These are phyloP conservation scores for Oithona nana DNA, from an alignment of 2,888 invertebrate genomes.

Conservation along the genomic window DNA sequence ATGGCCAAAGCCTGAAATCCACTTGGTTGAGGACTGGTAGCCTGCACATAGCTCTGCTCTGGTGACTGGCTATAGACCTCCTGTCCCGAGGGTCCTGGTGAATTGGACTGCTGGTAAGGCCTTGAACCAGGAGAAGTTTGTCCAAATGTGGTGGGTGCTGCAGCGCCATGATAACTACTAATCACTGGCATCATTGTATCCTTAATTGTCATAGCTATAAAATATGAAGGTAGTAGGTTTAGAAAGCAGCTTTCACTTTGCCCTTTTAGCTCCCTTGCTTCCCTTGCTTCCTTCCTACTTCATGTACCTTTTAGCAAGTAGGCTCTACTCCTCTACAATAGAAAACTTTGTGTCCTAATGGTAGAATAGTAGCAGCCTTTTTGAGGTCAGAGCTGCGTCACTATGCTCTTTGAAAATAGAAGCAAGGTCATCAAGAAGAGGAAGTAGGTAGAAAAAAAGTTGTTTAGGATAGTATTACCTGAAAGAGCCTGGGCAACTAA, in stretches of 20 bases:
- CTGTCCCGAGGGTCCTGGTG: not conserved
- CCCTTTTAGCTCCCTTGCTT: too few species aligned
- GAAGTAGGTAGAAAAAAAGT: too few species aligned
- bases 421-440: too few species aligned
- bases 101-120: not conserved
- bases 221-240: not conserved
- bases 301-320: too few species aligned
- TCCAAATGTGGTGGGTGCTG: slow-evolving; percentile 40
- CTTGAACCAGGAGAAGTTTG: slow-evolving; percentile 60
- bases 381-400: too few species aligned
- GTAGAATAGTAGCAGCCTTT: too few species aligned
- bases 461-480: not conserved
- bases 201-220: slow-evolving; percentile 6
- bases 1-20: slow-evolving; percentile 84
- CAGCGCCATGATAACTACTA: slow-evolving; percentile 20
- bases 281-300: too few species aligned
- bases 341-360: too few species aligned
- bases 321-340: too few species aligned
- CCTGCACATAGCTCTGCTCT: slow-evolving; percentile 36
- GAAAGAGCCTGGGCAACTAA: slow-evolving; percentile 9
- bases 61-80: not conserved
- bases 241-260: not conserved
- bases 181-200: slow-evolving; percentile 7
- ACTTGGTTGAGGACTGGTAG: slow-evolving; percentile 86
- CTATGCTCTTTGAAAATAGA: too few species aligned